phyloP scores from a whole-genome alignment of 2,888 invertebrate species.

The Leucania comma region DNA sequence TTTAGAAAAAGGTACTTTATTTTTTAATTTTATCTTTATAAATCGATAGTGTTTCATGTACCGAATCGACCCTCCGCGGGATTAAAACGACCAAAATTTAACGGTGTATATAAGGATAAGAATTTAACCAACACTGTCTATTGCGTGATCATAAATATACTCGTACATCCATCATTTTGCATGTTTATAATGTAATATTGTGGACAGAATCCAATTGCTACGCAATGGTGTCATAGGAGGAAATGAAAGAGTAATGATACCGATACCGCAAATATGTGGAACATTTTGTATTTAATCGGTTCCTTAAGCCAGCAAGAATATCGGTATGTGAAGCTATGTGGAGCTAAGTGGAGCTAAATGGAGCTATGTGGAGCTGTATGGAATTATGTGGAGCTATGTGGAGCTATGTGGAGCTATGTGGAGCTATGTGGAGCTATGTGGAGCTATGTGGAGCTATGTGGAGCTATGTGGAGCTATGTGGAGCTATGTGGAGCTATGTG shows the following conservation, averaged over 20 bases:
- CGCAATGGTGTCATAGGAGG: slow-evolving; percentile 51
- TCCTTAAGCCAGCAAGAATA: slow-evolving; percentile 45
- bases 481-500: slow-evolving; percentile 9
- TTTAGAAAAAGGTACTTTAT: no score
- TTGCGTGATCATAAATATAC: not conserved
- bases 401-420: not conserved
- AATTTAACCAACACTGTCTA: not conserved
- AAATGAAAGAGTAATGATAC: slow-evolving; percentile 45
- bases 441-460: slow-evolving; percentile 16
- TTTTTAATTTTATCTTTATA: no score
- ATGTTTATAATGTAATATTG: not conserved
- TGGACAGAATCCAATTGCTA: not conserved
- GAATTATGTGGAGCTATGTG: slow-evolving; percentile 17
- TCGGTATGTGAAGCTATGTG: slow-evolving; percentile 33
- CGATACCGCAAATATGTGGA: slow-evolving; percentile 60
- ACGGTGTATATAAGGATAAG: not conserved
- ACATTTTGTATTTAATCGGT: slow-evolving; percentile 49
- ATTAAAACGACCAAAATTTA: no score
- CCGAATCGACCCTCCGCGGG: no score
- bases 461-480: slow-evolving; percentile 29
- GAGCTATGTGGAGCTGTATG: slow-evolving; percentile 8
- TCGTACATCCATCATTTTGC: not conserved
- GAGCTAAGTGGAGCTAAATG: slow-evolving; percentile 7
- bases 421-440: slow-evolving; percentile 22
- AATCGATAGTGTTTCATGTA: no score